These are phyloP conservation scores for Meliscaeva auricollis DNA, from an alignment of 2,888 invertebrate genomes.

Conservation along the genomic window DNA sequence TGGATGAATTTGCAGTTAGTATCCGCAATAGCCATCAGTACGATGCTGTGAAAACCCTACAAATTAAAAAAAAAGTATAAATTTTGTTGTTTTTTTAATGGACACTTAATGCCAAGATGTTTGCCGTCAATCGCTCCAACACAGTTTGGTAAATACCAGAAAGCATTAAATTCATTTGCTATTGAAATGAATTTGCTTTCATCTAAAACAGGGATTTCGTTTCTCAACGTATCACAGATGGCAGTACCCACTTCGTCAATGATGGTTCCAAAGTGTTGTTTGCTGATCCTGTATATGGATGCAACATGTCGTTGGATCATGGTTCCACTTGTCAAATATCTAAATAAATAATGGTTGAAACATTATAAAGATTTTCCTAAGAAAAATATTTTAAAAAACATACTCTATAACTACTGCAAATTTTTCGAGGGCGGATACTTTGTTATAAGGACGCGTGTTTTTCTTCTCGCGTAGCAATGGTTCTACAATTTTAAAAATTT, in stretches of 20 bases:
- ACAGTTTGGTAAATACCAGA: neutral
- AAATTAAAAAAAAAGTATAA: neutral
- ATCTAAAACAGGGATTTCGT: neutral
- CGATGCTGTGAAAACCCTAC: constrained; percentile 19
- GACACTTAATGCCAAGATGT: constrained; percentile 6
- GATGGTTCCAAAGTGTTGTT: neutral
- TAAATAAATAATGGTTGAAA: neutral
- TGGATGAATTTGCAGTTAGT: neutral
- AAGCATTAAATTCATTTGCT: neutral
- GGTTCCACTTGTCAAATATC: constrained; percentile 20
- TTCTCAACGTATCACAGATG: neutral
- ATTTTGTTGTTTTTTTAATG: neutral
- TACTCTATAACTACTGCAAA: constrained; percentile 42
- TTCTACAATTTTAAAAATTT: constrained; percentile 25
- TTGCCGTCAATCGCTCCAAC: neutral
- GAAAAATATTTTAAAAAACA: neutral
- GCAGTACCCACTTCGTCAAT: neutral
- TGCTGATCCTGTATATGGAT: neutral
- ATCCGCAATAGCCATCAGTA: constrained; percentile 5
- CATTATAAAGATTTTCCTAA: neutral
- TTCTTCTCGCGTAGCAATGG: constrained; percentile 2
- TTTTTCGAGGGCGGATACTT: constrained; percentile 19
- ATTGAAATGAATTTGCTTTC: neutral
- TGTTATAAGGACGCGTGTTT: constrained; percentile 6
- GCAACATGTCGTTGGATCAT: constrained; percentile 7